Evolutionary conservation across 2,888 invertebrate genomes (phyloP).

Genomic region (Drosophila neutralis): DNA sequence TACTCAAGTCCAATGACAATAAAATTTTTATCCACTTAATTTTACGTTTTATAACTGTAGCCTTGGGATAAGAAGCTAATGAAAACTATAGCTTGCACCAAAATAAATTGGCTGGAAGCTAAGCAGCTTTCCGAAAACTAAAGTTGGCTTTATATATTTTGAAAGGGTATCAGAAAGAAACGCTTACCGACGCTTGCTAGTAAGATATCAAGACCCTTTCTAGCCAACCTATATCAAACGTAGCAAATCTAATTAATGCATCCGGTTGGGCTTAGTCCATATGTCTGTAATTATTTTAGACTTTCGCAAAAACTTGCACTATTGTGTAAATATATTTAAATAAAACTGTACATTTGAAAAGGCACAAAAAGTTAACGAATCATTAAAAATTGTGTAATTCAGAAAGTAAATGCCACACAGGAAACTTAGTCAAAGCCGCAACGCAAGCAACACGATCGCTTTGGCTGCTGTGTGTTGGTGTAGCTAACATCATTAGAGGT

Average conservation of each 20-base stretch:
- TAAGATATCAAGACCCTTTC: not conserved
- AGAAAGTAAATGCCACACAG: not conserved
- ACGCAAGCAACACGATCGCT: slow-evolving; percentile 2
- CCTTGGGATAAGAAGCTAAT: not conserved
- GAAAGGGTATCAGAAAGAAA: not conserved
- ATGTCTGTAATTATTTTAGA: not conserved
- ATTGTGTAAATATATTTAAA: not conserved
- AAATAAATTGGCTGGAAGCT: not conserved
- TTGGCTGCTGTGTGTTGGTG: slow-evolving; percentile 16
- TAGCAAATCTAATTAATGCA: not conserved
- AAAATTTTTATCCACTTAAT: not conserved
- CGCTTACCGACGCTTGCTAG: not conserved
- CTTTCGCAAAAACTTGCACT: not conserved
- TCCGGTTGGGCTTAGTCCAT: not conserved
- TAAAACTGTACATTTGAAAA: not conserved
- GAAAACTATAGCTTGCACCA: not conserved
- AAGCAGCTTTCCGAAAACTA: not conserved
- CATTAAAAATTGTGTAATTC: not conserved
- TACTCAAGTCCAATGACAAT: not conserved
- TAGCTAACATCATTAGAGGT: slow-evolving; percentile 58
- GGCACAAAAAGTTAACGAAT: not conserved
- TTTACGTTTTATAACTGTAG: slow-evolving; percentile 6
- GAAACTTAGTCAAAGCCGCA: not conserved
- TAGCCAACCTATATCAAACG: not conserved
- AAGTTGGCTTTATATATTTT: not conserved